Evolutionary conservation across 1,140 invertebrate species (phyloP), one percentile per base, ranked within the genome.

Genomic region (Bombus breviceps): DNA sequence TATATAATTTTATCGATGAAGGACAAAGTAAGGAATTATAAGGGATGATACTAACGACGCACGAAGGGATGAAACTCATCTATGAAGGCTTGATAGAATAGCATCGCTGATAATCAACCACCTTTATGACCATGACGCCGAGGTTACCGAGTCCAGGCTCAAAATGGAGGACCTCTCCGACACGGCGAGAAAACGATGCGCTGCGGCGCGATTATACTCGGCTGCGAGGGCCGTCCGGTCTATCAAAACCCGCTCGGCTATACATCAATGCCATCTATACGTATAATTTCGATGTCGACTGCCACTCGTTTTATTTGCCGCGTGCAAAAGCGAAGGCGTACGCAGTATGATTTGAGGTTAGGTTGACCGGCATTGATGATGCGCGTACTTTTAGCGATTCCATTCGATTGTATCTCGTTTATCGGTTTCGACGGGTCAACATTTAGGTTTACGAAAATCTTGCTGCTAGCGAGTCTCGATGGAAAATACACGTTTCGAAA

Each of bases 181-280:
- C 69, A 69, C 79, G 89, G 86, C 85, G 85, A 89, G 88, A 87
- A 89, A 90, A 89, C 85, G 89, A 89, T 89, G 73, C 80, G 79
- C 74, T 86, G 75, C 76, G 77, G 85, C 78, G 81, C 89, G 89
- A 90, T 90, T 90, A 89, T 87, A 89, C 83, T 88, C 85, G 85
- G 81, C 89, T 77, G 79, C 77, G 83, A 90, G 91, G 89, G 86
- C 86, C 83, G 83, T 86, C 80, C 85, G 88, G 81, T 92, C 92
- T 93, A 93, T 93, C 92, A 92, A 93, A 93, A 93, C 90, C 90
- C 85, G 92, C 87, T 90, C 80, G 86, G 86, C 91, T 88, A 93
- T 93, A 92, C 89, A 92, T 93, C 92, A 93, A 93, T 93, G 92
- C 91, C 92, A 92, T 91, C 90, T 92, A 92, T 92, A 92, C 91